These are phyloP conservation scores for Pachyseris speciosa DNA, from an alignment of 64 coral and sea anemone genomes.

Conservation along the genomic window DNA sequence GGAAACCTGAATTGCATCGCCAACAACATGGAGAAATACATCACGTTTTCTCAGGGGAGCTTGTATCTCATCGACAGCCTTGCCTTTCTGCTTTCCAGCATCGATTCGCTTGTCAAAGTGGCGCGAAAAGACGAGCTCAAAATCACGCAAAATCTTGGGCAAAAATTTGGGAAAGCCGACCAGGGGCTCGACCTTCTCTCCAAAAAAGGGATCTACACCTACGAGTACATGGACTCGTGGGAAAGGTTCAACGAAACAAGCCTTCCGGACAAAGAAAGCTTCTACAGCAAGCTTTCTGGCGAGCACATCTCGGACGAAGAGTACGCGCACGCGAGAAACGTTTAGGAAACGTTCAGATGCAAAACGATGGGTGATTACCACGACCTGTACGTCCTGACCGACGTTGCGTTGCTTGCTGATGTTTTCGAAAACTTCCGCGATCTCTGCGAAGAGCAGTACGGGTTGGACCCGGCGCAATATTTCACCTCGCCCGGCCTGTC, in stretches of 20 bases:
- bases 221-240: no score
- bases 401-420: neutral
- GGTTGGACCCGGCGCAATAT: neutral
- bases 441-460: neutral
- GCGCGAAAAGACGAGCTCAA: neutral
- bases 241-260: no score
- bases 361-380: neutral
- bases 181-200: neutral
- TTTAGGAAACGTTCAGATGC: neutral
- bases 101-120: neutral
- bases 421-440: neutral
- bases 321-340: no score
- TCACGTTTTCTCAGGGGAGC: no score
- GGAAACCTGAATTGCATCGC: neutral
- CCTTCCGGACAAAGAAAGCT: neutral
- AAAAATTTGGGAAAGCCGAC: neutral
- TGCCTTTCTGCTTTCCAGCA: no score
- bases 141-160: neutral
- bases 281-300: neutral
- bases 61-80: no score
- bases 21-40: no score
- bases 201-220: neutral
- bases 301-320: no score
- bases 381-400: neutral
- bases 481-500: neutral